Conservation (phyloP, 2,888 invertebrate species). For the Magallana nippona region DNA sequence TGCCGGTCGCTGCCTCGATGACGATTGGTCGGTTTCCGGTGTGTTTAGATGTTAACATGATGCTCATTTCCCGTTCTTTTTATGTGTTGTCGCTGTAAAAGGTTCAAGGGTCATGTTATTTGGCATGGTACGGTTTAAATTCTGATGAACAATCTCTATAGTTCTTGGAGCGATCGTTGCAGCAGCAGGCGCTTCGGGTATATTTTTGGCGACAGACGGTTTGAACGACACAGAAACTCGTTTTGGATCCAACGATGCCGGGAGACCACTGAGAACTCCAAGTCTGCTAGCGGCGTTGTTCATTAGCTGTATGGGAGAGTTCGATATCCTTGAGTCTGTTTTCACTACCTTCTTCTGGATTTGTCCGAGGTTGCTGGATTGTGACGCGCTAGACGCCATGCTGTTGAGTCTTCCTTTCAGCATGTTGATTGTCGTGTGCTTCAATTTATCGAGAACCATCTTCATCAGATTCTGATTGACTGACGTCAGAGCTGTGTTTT, state of each 20-base stretch:
- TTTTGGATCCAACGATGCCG: constrained; percentile 24
- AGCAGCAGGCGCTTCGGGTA: background rate
- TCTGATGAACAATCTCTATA: constrained; percentile 24
- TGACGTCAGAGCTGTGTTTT: background rate
- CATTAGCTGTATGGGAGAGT: constrained; percentile 2
- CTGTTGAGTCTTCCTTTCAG: background rate
- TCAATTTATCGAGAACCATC: background rate
- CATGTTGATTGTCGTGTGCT: background rate
- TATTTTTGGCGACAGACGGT: background rate
- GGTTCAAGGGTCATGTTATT: constrained; percentile 13
- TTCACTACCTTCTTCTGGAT: background rate
- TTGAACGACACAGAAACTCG: constrained; percentile 32
- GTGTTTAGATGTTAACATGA: constrained; percentile 45
- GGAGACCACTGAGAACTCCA: constrained; percentile 5
- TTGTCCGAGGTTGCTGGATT: background rate
- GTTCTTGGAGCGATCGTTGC: background rate
- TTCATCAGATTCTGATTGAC: background rate
- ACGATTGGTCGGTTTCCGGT: constrained; percentile 44
- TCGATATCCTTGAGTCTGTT: constrained; percentile 1
- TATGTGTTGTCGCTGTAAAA: constrained; percentile 34
- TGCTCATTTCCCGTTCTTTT: constrained; percentile 45
- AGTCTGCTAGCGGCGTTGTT: background rate
- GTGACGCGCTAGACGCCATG: background rate
- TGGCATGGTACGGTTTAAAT: background rate
- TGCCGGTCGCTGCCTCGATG: constrained; percentile 43